Percentiles rank a stretch among this genome's conserved stretches.
Evolutionary conservation across 2,888 invertebrate species (phyloP).

Genomic region (Chloroclystis v-ata): DNA sequence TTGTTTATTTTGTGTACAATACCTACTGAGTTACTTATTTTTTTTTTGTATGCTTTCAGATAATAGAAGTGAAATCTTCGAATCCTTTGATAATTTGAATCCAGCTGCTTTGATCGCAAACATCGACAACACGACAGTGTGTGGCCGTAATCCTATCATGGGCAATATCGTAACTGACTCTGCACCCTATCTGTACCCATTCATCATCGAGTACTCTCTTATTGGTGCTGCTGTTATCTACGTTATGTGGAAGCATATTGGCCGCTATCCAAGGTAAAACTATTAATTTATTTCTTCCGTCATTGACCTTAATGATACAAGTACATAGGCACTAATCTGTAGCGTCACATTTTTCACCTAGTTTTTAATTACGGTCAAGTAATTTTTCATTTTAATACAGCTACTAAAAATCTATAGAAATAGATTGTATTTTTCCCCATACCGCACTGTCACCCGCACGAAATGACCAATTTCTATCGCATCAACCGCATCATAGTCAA

Average conservation of each 20-base stretch:
- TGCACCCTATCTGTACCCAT: constrained; percentile 96
- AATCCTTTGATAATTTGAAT: constrained; percentile 78
- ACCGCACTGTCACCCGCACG: background rate
- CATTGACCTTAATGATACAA: background rate
- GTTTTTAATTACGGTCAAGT: no score
- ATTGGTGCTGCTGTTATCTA: constrained; percentile 97
- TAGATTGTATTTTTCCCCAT: background rate
- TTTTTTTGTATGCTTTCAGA: constrained; percentile 44
- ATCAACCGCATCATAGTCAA: background rate
- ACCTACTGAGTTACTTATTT: background rate
- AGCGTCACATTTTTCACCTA: no score
- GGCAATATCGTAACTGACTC: constrained; percentile 94
- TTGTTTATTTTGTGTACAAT: background rate
- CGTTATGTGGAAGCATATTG: constrained; percentile 97
- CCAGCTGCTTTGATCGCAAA: constrained; percentile 80
- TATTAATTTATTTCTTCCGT: background rate
- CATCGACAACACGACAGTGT: constrained; percentile 79
- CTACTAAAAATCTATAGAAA: background rate
- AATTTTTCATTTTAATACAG: no score
- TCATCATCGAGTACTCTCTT: constrained; percentile 96
- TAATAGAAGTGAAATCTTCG: constrained; percentile 68
- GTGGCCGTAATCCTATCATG: constrained; percentile 92
- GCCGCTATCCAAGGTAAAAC: constrained; percentile 88
- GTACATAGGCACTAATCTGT: background rate
- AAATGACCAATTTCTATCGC: background rate